A percentile compares a stretch with the other conserved stretches of the same genome.
These are phyloP conservation scores for Myiothlypis chrysogaster DNA, from an alignment of 2,797 vertebrate species.

Conservation along the genomic window DNA sequence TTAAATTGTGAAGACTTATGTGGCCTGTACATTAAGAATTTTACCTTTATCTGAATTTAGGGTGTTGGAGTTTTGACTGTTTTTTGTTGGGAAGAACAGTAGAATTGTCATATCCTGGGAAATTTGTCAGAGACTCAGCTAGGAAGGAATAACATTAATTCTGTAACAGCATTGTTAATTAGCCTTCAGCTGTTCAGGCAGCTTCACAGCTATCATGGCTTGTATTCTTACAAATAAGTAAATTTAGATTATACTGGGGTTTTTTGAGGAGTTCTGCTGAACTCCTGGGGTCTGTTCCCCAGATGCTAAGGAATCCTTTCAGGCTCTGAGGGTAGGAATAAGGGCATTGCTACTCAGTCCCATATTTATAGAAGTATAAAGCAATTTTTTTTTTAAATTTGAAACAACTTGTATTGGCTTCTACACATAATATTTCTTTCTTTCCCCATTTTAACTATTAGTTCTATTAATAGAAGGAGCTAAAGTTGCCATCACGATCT, in stretches of 20 bases:
- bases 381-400: not conserved
- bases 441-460: not conserved
- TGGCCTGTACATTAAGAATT: not conserved
- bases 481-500: not conserved
- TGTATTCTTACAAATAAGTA: not conserved
- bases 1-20: not conserved
- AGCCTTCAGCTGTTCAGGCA: not conserved
- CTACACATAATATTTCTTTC: not conserved
- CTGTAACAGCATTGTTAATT: not conserved
- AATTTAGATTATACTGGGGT: not conserved
- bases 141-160: not conserved
- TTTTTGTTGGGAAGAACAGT: not conserved
- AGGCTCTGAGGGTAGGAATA: not conserved
- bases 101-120: not conserved
- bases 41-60: not conserved
- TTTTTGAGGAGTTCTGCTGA: not conserved
- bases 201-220: not conserved
- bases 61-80: not conserved
- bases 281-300: not conserved
- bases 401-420: not conserved
- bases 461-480: constrained; percentile 7
- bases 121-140: fast-evolving
- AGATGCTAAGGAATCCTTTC: not conserved
- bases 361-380: not conserved
- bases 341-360: not conserved